A percentile compares a stretch with the other conserved stretches of the same genome.
Evolutionary conservation across 2,113 vertebrate genomes (phyloP).

Genomic region (Neomonachus schauinslandi): DNA sequence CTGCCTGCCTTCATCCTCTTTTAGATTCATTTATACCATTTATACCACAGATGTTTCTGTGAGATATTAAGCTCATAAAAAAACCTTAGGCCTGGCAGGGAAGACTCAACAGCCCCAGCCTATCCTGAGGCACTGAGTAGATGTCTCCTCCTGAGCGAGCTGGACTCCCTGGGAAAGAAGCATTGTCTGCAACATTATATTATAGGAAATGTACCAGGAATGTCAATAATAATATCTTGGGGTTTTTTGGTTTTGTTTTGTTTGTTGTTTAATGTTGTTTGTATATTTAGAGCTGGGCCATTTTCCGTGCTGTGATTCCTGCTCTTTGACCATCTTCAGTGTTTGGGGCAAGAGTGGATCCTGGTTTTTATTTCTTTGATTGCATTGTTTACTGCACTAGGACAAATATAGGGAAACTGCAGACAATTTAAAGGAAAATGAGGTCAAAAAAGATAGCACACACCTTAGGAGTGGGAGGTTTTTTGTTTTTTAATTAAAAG

Average conservation of each 20-base stretch:
- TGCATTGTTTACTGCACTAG: slow-evolving; percentile 71
- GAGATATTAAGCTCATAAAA: slow-evolving; percentile 66
- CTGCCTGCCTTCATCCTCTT: slow-evolving; percentile 49
- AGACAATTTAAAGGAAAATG: slow-evolving; percentile 63
- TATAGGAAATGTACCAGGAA: slow-evolving; percentile 79
- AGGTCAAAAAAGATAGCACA: slow-evolving; percentile 69
- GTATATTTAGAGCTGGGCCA: slow-evolving; percentile 67
- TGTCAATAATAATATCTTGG: slow-evolving; percentile 61
- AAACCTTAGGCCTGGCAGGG: slow-evolving; percentile 53
- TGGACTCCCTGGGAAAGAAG: slow-evolving; percentile 69
- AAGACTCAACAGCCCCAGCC: slow-evolving; percentile 60
- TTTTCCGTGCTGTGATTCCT: slow-evolving; percentile 67
- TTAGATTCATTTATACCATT: slow-evolving; percentile 68
- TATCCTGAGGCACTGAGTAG: slow-evolving; percentile 1
- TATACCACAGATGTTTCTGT: slow-evolving; percentile 72
- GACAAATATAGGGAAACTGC: slow-evolving; percentile 56
- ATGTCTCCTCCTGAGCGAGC: slow-evolving; percentile 78
- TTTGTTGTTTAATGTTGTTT: slow-evolving; percentile 34
- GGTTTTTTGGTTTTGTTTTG: neutral
- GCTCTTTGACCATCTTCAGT: slow-evolving; percentile 66
- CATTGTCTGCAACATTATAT: slow-evolving; percentile 73
- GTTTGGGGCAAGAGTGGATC: slow-evolving; percentile 65
- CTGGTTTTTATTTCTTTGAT: slow-evolving; percentile 70
- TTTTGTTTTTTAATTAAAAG: slow-evolving; percentile 72
- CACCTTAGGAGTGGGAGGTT: slow-evolving; percentile 60